phyloP scores from a whole-genome alignment of 2,888 invertebrate species.

The Crioceris asparagi region DNA sequence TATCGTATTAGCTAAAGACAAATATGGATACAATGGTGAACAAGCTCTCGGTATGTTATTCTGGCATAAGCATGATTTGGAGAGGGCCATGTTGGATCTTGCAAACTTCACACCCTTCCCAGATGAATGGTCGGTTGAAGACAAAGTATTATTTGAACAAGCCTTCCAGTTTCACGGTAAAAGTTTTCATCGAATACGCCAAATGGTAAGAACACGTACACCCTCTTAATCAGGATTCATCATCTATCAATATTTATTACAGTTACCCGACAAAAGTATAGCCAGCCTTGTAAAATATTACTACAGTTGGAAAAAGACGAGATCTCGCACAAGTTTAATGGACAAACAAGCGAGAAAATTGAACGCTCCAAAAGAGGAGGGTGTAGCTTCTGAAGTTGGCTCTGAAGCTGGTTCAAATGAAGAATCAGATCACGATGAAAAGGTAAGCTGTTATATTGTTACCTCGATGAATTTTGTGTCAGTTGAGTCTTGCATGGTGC shows the following conservation, averaged over 20 bases:
- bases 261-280: slow-evolving; percentile 96
- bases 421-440: slow-evolving; percentile 83
- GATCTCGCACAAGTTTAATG: slow-evolving; percentile 87
- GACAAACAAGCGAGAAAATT: slow-evolving; percentile 69
- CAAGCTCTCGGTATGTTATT: slow-evolving; percentile 96
- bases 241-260: slow-evolving; percentile 20
- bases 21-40: slow-evolving; percentile 94
- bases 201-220: slow-evolving; percentile 89
- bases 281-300: slow-evolving; percentile 94
- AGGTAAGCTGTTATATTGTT: no score
- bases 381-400: slow-evolving; percentile 61
- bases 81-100: slow-evolving; percentile 82
- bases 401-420: slow-evolving; percentile 77
- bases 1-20: slow-evolving; percentile 87
- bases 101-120: slow-evolving; percentile 96
- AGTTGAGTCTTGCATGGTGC: no score
- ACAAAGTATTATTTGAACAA: slow-evolving; percentile 95
- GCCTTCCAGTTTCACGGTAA: slow-evolving; percentile 98
- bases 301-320: slow-evolving; percentile 96
- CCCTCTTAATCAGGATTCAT: no score
- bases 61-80: slow-evolving; percentile 96
- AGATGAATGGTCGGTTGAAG: slow-evolving; percentile 97
- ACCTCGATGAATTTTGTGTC: no score
- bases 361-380: slow-evolving; percentile 57
- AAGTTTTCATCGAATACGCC: slow-evolving; percentile 91